Evolutionary conservation across 2,113 vertebrate species (phyloP), one percentile per base, ranked within the genome.

Genomic region (Capra hircus): DNA sequence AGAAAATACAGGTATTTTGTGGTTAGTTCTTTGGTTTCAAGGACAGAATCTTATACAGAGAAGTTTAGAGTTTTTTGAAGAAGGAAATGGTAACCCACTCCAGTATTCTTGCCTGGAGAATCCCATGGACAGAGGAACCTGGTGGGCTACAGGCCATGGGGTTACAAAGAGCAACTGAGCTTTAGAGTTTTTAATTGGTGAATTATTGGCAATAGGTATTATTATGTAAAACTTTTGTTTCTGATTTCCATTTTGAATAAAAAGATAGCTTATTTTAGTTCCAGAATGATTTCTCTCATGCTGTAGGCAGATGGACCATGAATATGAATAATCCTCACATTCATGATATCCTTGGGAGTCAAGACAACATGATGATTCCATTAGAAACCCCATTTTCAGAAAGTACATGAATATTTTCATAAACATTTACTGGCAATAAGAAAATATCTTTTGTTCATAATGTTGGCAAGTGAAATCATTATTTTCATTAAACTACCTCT

Each of bases 401-500:
- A 89, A 95, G 59, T 27, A 43, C 1, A 23, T 80, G 12, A 84
- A 91, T 33, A 91, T 9, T 90, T 94, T 90, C 57, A 74, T 50
- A 87, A 91, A 67, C 71, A 4, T 94, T n/a, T 40, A 16, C 7
- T 91, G n/a, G 6, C n/a, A 21, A 45, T 60, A 74, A 30, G 90
- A 85, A 95, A 96, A 92, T 9, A 67, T 50, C 1, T 15, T 88
- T n/a, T 48, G 25, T 82, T 36, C 9, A 78, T 30, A 89, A 48
- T 64, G 57, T 59, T 87, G 78, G 45, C 52, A 87, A 64, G 36
- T 4, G 10, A 93, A 90, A 90, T 40, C 21, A 83, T 87, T 93
- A 43, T 92, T 95, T 96, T 90, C 74, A 95, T 12, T 81, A 77
- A 97, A 64, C 3, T 85, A 45, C 50, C 16, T 90, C 64, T 91